These are phyloP conservation scores for Autographa gamma DNA, from an alignment of 2,888 invertebrate species.

Conservation along the genomic window DNA sequence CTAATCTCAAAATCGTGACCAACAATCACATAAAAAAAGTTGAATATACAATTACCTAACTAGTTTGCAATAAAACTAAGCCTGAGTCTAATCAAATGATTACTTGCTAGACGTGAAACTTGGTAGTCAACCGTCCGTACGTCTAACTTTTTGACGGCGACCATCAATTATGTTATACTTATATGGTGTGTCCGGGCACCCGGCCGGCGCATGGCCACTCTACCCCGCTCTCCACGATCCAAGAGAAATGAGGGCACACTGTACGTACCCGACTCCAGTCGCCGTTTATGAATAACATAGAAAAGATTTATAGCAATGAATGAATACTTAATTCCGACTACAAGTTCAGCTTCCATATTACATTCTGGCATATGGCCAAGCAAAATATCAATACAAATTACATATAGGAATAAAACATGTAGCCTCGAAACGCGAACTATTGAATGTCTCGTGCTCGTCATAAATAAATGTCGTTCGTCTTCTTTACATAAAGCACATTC, in stretches of 20 bases:
- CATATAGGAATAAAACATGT: slow-evolving; percentile 65
- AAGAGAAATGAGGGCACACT: slow-evolving; percentile 65
- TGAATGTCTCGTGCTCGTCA: slow-evolving; percentile 48
- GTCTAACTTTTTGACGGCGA: slow-evolving; percentile 25
- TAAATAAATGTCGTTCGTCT: slow-evolving; percentile 44
- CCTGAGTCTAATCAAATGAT: slow-evolving; percentile 9
- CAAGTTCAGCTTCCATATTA: slow-evolving; percentile 76
- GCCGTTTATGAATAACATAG: slow-evolving; percentile 77
- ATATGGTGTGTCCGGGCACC: slow-evolving; percentile 27
- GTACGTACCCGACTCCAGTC: slow-evolving; percentile 51
- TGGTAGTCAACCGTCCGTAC: slow-evolving; percentile 20
- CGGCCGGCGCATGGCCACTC: slow-evolving; percentile 32
- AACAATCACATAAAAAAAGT: not conserved
- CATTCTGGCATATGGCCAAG: slow-evolving; percentile 77
- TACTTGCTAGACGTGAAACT: slow-evolving; percentile 10
- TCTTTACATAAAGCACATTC: slow-evolving; percentile 22
- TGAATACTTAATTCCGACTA: slow-evolving; percentile 80
- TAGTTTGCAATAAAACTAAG: slow-evolving; percentile 10
- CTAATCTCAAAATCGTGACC: not conserved
- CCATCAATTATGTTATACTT: slow-evolving; percentile 31
- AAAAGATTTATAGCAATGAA: slow-evolving; percentile 81
- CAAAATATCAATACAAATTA: slow-evolving; percentile 78
- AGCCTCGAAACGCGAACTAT: slow-evolving; percentile 53
- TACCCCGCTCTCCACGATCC: slow-evolving; percentile 55
- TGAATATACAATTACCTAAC: not conserved